phyloP scores from a whole-genome alignment of 1,140 invertebrate genomes.

The Drosophila hydei region DNA sequence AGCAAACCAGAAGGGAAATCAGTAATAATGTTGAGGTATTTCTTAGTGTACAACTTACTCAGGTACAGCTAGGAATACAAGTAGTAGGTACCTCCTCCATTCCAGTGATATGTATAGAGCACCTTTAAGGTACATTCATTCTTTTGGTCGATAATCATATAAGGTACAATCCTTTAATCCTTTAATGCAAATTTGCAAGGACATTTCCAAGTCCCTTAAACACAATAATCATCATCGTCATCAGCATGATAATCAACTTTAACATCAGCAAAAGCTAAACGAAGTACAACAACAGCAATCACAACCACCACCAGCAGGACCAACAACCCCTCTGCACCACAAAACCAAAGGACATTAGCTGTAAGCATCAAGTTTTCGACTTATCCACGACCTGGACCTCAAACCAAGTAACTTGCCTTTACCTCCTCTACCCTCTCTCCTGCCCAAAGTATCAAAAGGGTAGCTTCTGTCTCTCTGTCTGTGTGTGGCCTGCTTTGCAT shows the following conservation, averaged over 20 bases:
- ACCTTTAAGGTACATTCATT: not conserved
- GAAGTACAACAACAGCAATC: not conserved
- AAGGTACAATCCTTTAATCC: slow-evolving; percentile 21
- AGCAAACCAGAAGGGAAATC: no score
- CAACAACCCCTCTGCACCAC: slow-evolving; percentile 55
- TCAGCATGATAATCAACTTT: slow-evolving; percentile 25
- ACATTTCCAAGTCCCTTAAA: slow-evolving; percentile 58
- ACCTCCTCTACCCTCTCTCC: not conserved
- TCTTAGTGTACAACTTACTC: no score
- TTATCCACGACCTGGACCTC: slow-evolving; percentile 73
- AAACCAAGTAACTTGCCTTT: slow-evolving; percentile 36
- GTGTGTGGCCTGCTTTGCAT: slow-evolving; percentile 69
- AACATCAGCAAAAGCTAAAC: slow-evolving; percentile 11
- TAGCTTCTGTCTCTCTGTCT: slow-evolving; percentile 22
- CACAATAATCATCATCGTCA: slow-evolving; percentile 69
- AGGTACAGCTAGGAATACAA: no score
- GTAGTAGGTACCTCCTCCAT: no score
- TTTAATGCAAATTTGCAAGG: slow-evolving; percentile 20
- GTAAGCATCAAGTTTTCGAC: slow-evolving; percentile 77
- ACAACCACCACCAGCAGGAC: slow-evolving; percentile 18
- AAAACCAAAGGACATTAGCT: slow-evolving; percentile 68
- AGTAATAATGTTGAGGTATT: no score
- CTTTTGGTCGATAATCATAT: not conserved
- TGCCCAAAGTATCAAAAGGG: slow-evolving; percentile 29
- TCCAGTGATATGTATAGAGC: no score